Evolutionary conservation across 1,140 invertebrate genomes (phyloP).

Genomic region (Drosophila mayri): DNA sequence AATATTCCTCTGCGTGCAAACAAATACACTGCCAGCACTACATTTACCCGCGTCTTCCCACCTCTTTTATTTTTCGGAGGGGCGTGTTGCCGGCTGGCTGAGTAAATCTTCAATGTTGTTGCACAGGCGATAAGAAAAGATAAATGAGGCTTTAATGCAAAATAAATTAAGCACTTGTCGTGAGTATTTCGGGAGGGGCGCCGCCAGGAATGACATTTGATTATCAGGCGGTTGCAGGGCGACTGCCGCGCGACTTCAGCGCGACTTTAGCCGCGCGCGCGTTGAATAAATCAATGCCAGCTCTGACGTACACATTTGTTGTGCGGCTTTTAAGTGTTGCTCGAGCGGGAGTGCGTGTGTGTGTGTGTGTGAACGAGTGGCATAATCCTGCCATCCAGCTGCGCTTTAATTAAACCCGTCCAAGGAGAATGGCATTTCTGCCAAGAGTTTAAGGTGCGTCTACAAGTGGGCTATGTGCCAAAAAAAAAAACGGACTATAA

Average conservation of each 20-base stretch:
- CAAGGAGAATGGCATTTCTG: conserved; percentile 18
- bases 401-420: conserved; percentile 70
- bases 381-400: conserved; percentile 64
- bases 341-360: not conserved
- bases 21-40: conserved; percentile 4
- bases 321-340: conserved; percentile 16
- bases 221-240: conserved; percentile 67
- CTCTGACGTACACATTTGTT: conserved; percentile 52
- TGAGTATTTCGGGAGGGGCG: conserved; percentile 62
- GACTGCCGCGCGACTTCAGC: conserved; percentile 41
- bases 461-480: conserved; percentile 10
- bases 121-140: conserved; percentile 79
- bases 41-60: conserved; percentile 3
- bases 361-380: not conserved
- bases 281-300: conserved; percentile 76
- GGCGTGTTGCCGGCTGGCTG: conserved; percentile 52
- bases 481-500: conserved; percentile 48
- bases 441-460: conserved; percentile 32
- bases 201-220: conserved; percentile 75
- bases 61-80: conserved; percentile 1
- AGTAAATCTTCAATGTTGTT: conserved; percentile 83
- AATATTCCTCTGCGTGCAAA: not conserved
- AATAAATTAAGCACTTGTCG: conserved; percentile 83
- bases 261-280: conserved; percentile 60
- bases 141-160: conserved; percentile 81